Conservation (phyloP, 2,797 vertebrate genomes). For the Glossophaga mutica region DNA sequence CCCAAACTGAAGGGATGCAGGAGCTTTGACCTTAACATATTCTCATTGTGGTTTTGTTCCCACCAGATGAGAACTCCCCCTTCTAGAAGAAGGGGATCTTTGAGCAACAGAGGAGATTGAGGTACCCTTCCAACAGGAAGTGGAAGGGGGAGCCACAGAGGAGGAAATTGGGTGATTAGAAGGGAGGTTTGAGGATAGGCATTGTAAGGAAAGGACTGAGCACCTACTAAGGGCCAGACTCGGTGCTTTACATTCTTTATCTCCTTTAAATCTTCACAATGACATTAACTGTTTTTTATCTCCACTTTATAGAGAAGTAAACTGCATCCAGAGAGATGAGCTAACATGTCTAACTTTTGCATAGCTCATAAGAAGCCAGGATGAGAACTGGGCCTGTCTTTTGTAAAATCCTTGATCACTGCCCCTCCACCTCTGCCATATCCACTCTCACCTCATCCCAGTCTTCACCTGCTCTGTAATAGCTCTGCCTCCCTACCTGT, state of each 20-base stretch:
- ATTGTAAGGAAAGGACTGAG: background rate
- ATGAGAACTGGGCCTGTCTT: background rate
- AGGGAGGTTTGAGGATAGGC: background rate
- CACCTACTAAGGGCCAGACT: background rate
- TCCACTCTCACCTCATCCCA: background rate
- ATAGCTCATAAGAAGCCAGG: background rate
- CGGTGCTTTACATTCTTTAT: background rate
- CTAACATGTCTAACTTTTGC: background rate
- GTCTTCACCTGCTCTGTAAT: background rate
- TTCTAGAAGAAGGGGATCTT: background rate
- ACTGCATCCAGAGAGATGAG: background rate
- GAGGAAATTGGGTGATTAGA: background rate
- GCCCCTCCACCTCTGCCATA: background rate
- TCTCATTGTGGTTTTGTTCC: background rate
- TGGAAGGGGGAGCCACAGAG: background rate
- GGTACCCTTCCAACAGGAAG: background rate
- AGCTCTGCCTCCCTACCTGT: background rate
- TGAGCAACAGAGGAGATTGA: background rate
- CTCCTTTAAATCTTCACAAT: background rate
- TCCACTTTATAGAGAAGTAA: background rate
- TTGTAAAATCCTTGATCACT: background rate
- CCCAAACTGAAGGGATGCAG: background rate
- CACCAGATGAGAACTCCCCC: background rate
- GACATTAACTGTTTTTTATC: background rate
- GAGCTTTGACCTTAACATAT: background rate